Evolutionary conservation across 2,113 vertebrate species (phyloP), one percentile per base, ranked within the genome.

Genomic region (Myrmophylax atrothorax): DNA sequence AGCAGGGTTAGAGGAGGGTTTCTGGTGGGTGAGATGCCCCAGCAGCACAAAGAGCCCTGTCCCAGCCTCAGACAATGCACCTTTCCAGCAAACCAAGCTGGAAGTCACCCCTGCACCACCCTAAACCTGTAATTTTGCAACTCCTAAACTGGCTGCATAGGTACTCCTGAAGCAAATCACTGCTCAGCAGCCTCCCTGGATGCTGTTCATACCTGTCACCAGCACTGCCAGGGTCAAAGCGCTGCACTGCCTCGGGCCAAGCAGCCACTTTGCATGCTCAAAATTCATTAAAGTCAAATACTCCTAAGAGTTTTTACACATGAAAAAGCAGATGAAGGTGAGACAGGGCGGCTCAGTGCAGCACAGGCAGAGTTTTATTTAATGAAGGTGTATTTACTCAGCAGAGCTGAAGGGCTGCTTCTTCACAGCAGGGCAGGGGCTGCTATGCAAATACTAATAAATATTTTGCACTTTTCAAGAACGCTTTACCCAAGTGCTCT

Each of bases 381-480:
- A 96, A 95, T 78, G 93, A 96, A 95, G 90, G 90, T 92, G 9
- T 95, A 82, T 93, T 94, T 94, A 94, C 94, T 92, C 94, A 89
- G 92, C 76, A 84, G 73, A 95, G 83, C 94, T 92, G 82, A 94
- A 95, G 82, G 94, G 75, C 90, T 95, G 91, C 79, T 94, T 90
- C 92, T 84, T 95, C 96, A 70, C 96, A 92, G 85, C 92, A 93
- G 96, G 96, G 94, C 88, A 96, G 94, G 84, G 86, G 80, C 85
- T 92, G 92, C 94, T 95, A 90, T 90, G 94, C 90, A 97, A 96
- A 96, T 92, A 92, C 86, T 67, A 92, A 92, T 94, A 96, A 96
- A 97, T 90, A 97, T 87, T 95, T 86, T 84, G 88, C 86, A 94
- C 85, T 96, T 96, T 83, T 92, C 93, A 86, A 96, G 96, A 87